Evolutionary conservation across 2,113 vertebrate species (phyloP), one percentile per base, ranked within the genome.

Genomic region (Gobiocypris rarus): DNA sequence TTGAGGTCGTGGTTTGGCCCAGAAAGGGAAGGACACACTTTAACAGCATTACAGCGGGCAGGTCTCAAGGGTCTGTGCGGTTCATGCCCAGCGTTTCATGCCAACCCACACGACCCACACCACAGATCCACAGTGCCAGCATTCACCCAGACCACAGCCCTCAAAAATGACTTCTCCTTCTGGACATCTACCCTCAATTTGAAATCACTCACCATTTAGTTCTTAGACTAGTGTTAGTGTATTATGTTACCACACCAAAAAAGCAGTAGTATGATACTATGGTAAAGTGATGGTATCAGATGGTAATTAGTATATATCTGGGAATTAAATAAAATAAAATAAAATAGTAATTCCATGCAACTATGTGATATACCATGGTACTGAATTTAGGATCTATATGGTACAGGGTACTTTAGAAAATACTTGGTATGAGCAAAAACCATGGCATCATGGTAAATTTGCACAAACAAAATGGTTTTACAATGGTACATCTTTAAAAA

Each of bases 51-150:
- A 24, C 19, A 58, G 75, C 52, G 11, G 75, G 52, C 52, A 14
- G 2, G 75, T 77, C 75, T 77, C 31, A 24, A 41, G 75, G 31
- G 75, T 38, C 48, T 10, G 26, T 75, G 74, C 6, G 50, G 74
- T 75, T 75, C 19, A 38, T 34, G 48, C 17, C 26, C 52, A 58
- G 50, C n/a, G n/a, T 24, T 31, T 22, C 10, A 10, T 77, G 75
- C 75, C 75, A 77, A n/a, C 75, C 52, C 65, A 69, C 65, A 52
- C 5, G 50, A 54, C 15, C 50, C 50, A 54, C 52, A 54, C 52
- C 52, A 54, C 52, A 54, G 52, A 54, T 54, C 17, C 52, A 19
- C 52, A 19, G 52, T 19, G 52, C 52, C 52, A 54, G 17, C 52
- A 41, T 38, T 41, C 11, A 70, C 67, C 9, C 67, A n/a, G 19